Evolutionary conservation across 2,888 invertebrate species (phyloP).

Genomic region (Epistrophella euchroma): DNA sequence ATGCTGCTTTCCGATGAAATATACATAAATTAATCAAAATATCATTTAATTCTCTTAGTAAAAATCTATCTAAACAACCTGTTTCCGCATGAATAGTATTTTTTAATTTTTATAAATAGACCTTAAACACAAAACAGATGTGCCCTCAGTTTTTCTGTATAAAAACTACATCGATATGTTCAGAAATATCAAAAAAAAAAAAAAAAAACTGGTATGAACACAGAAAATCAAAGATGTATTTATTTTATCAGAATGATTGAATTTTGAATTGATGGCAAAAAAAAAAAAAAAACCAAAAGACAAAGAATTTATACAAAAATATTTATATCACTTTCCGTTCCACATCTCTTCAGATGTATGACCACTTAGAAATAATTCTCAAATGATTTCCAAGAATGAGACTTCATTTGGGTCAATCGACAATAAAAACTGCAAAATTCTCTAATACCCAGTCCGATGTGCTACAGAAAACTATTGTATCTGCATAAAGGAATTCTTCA

Average conservation of each 20-base stretch:
- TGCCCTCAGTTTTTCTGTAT: slow-evolving; percentile 7
- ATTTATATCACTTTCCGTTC: not conserved
- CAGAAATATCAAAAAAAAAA: not conserved
- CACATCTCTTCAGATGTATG: not conserved
- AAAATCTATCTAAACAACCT: slow-evolving; percentile 45
- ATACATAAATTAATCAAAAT: slow-evolving; percentile 51
- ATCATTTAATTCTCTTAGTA: slow-evolving; percentile 47
- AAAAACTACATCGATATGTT: too few relatives aligned
- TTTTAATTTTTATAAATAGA: slow-evolving; percentile 39
- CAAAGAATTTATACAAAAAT: not conserved
- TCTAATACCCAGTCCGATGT: not conserved
- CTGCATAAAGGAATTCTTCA: slow-evolving; percentile 15
- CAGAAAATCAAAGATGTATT: not conserved
- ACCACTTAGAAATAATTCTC: slow-evolving; percentile 1
- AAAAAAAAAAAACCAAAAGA: not conserved
- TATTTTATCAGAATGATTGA: slow-evolving; percentile 26
- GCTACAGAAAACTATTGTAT: slow-evolving; percentile 1
- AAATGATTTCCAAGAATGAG: slow-evolving; percentile 9
- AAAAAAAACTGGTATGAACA: not conserved
- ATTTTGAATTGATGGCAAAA: not conserved
- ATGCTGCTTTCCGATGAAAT: not conserved
- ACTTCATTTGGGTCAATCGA: slow-evolving; percentile 31
- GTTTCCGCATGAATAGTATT: slow-evolving; percentile 29
- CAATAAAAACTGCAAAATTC: slow-evolving; percentile 20
- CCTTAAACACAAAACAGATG: slow-evolving; percentile 53